These are phyloP conservation scores for Lutjanus argentimaculatus DNA, from an alignment of 2,797 vertebrate species.

Conservation along the genomic window DNA sequence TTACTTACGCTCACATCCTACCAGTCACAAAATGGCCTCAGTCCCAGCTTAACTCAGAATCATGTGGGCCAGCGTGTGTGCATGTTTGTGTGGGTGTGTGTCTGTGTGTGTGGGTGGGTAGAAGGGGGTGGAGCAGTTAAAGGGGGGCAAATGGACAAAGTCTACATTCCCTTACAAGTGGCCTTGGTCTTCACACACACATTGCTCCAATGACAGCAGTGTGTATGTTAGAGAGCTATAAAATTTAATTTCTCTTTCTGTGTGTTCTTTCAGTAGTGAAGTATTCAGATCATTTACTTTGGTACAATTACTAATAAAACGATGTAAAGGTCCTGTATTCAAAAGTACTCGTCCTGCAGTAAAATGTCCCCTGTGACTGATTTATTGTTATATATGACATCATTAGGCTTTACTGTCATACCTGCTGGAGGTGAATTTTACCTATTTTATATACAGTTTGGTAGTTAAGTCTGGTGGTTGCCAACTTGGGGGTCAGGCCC, in stretches of 20 bases:
- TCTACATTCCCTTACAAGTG: conserved; percentile 84
- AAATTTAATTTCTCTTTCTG: conserved; percentile 29
- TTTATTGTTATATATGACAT: background rate
- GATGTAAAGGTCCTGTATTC: background rate
- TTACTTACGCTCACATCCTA: conserved; percentile 45
- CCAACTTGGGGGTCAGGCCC: background rate
- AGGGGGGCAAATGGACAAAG: conserved; percentile 85
- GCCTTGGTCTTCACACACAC: conserved; percentile 80
- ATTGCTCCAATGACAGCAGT: conserved; percentile 42
- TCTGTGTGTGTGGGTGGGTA: conserved; percentile 42
- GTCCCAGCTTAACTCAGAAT: conserved; percentile 59
- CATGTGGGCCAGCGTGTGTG: conserved; percentile 55
- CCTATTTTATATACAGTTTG: background rate
- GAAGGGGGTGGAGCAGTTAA: conserved; percentile 65
- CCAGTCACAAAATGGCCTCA: conserved; percentile 73
- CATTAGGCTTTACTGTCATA: background rate
- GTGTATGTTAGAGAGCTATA: conserved; percentile 45
- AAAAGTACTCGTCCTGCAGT: background rate
- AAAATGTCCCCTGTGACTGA: background rate
- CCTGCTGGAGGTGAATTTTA: background rate
- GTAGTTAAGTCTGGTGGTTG: background rate
- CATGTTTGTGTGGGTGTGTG: conserved; percentile 50
- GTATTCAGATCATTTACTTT: background rate
- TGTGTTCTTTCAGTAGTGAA: conserved; percentile 2
- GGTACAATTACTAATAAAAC: background rate